These are phyloP conservation scores for Aix galericulata DNA, from an alignment of 2,113 vertebrate genomes.

Conservation along the genomic window DNA sequence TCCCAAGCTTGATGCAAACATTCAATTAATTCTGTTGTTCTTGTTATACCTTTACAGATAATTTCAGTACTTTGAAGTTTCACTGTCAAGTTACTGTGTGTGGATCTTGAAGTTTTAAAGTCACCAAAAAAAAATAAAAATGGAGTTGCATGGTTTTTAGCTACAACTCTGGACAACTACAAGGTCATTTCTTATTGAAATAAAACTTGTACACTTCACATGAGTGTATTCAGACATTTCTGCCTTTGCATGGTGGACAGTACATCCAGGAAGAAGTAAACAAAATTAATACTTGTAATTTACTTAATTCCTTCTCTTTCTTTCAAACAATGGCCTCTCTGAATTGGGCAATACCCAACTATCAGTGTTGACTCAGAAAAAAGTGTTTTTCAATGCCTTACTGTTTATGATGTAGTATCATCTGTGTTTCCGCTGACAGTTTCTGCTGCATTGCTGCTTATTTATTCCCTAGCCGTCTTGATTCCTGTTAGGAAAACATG, in stretches of 20 bases:
- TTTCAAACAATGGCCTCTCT: neutral
- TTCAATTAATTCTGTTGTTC: neutral
- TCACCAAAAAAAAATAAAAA: neutral
- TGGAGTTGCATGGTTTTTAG: neutral
- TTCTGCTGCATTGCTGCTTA: neutral
- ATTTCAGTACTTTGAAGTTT: neutral
- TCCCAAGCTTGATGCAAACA: neutral
- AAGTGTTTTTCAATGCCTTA: neutral
- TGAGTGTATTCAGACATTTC: neutral
- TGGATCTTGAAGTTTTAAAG: neutral
- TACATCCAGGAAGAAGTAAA: neutral
- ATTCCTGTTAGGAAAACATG: neutral
- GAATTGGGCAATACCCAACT: neutral
- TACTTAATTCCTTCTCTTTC: neutral
- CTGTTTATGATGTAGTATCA: fast-evolving
- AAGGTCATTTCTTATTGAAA: neutral
- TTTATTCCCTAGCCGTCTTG: neutral
- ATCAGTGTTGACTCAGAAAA: neutral
- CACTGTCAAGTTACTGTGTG: neutral
- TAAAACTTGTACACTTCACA: neutral
- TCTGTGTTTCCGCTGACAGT: neutral
- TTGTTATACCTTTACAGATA: neutral
- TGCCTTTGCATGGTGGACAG: neutral
- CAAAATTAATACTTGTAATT: neutral
- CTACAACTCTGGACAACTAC: neutral